These are phyloP conservation scores for Pampusana beccarii DNA, from an alignment of 2,113 vertebrate species.

Conservation along the genomic window DNA sequence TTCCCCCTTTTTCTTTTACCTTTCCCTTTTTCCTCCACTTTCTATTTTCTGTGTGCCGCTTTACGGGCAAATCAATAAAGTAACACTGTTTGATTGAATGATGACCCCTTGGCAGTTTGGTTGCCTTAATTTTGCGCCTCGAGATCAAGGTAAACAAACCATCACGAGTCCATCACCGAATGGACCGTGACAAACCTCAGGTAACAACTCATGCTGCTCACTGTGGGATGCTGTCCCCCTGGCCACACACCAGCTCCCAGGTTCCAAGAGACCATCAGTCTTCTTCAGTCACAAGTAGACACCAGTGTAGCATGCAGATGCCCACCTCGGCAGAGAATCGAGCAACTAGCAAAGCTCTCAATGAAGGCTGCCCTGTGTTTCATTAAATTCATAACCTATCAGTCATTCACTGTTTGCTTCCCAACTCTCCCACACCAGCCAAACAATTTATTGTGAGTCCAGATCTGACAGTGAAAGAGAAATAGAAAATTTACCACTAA, in stretches of 20 bases:
- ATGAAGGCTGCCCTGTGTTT: background rate
- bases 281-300: background rate
- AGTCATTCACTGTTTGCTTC: background rate
- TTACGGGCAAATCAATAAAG: too few species aligned
- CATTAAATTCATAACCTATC: background rate
- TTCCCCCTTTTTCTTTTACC: too few species aligned
- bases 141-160: too few species aligned
- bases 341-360: background rate
- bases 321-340: background rate
- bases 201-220: fast-evolving
- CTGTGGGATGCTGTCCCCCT: background rate
- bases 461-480: background rate
- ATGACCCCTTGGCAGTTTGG: too few species aligned
- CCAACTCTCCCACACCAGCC: background rate
- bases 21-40: too few species aligned
- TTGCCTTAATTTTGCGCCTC: too few species aligned
- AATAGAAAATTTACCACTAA: background rate
- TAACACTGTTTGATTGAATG: too few species aligned
- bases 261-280: background rate
- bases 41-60: too few species aligned
- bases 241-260: background rate
- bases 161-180: too few species aligned
- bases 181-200: too few species aligned
- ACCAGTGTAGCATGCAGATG: background rate
- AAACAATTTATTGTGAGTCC: background rate